Evolutionary conservation across 2,888 invertebrate genomes (phyloP), one percentile per base, ranked within the genome.

Genomic region (Drosophila formosana): DNA sequence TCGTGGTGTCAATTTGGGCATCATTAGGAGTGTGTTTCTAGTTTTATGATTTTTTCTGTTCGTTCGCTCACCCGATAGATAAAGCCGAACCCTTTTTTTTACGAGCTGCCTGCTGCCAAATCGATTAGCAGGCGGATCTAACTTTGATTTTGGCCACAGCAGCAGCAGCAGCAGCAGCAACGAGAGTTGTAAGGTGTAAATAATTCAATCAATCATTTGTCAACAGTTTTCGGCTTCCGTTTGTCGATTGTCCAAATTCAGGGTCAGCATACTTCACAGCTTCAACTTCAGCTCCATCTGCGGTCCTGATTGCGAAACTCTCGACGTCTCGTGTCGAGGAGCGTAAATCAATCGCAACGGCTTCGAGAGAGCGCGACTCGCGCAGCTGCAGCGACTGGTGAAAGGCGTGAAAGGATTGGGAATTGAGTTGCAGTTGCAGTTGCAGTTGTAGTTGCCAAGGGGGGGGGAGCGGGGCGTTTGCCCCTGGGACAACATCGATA

Each of bases 101-200:
- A 25, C 63, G 53, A 32, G n/a, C 39, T 13, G 34, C 32, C 32
- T 56, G 8, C 78, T 82, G 80, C 78, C 82, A 72, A 88, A 88
- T 84, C 83, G 83, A 84, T 89, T 89, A 85, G 89, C 89, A 86
- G 85, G 88, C 85, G 85, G 89, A 86, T 89, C 89, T 86, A 71
- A 87, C 77, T 87, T 83, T 80, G 78, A 80, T 78, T 85, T 80
- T 72, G 84, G 78, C 69, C 9, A 30, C 30, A 9, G 32, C 9
- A 9, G 32, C 37, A n/a, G 37, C n/a, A 0, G 11, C 34, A 32
- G 30, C 30, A 32, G n/a, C 37, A n/a, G 37, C 34, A 9, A 72
- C 78, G 58, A 69, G 52, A 81, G 78, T 81, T 87, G 85, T 87
- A 86, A 86, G 85, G 85, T 86, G 85, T 89, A 86, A 86, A 86